Base-by-base conservation (phyloP, 2,797 vertebrate species). In the Rhinella marina region DNA sequence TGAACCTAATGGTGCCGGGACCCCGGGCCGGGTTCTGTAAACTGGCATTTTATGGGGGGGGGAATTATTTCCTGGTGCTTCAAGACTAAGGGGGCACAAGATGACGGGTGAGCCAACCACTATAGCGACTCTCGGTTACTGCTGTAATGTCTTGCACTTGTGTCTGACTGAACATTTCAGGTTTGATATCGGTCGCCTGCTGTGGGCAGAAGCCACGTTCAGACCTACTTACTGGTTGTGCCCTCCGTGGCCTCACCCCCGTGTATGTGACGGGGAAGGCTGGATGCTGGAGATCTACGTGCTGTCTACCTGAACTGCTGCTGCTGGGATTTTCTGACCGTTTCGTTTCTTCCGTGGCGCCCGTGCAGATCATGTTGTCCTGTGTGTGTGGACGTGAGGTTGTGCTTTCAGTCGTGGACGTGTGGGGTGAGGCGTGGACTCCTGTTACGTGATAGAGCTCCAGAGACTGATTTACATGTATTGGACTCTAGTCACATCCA, bases 81-180 rank as follows among this genome's bases (percentile, higher is more conserved):
- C 16, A 23, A 1, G 1, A 13, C 8, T 4, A 13, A n/a, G 16
- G n/a, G 3, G 13, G 29, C 1, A 29, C 21, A 56, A 3, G 9
- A 25, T 12, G 1, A n/a, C 11, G 27, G 50, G 81, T 82, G 16
- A 25, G 54, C 16, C 48, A 83, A 83, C 50, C 81, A 84, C 82
- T 73, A 16, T 12, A 32, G 57, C 2, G 7, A n/a, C 12, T 11
- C n/a, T 54, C 21, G 12, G 61, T 64, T 52, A 57, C 68, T 84
- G 68, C 52, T 84, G 82, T 57, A 57, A 70, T 57, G 16, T 32
- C 29, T 83, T 17, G 66, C 11, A 70, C 66, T 32, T 14, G 54
- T 11, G 41, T 76, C 41, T 75, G 50, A 17, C 77, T 17, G 56
- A 57, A 79, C 29, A 10, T 23, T 27, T 54, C 64, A 23, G 11